Conservation (phyloP, 2,888 invertebrate species). For the Drosophila kanekoi region DNA sequence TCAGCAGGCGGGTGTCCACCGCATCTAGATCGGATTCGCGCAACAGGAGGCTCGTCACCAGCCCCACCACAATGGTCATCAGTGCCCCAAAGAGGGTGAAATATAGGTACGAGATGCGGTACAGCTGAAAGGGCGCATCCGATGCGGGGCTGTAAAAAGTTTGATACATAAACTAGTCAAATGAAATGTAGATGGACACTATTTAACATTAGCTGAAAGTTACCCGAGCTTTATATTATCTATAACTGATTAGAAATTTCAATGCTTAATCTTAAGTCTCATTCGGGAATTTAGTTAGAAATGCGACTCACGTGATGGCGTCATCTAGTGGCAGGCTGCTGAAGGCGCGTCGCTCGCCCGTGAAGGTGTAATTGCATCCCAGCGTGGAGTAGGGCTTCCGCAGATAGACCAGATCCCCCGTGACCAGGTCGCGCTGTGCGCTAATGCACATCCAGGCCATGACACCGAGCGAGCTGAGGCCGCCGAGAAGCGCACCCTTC, state of each 20-base stretch:
- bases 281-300: too few relatives aligned
- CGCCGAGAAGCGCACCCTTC: slow-evolving; percentile 87
- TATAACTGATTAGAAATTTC: too few relatives aligned
- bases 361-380: slow-evolving; percentile 86
- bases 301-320: slow-evolving; percentile 43
- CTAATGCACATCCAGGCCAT: slow-evolving; percentile 87
- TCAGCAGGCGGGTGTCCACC: slow-evolving; percentile 88
- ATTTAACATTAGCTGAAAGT: too few relatives aligned
- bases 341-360: slow-evolving; percentile 73
- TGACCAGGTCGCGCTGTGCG: slow-evolving; percentile 86
- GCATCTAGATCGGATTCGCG: slow-evolving; percentile 86
- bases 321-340: slow-evolving; percentile 69
- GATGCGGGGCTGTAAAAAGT: slow-evolving; percentile 59
- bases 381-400: slow-evolving; percentile 86
- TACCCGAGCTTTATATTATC: too few relatives aligned
- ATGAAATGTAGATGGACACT: neutral
- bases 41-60: slow-evolving; percentile 86
- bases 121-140: slow-evolving; percentile 85
- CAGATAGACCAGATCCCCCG: slow-evolving; percentile 85
- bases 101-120: slow-evolving; percentile 92
- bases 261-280: too few relatives aligned
- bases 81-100: slow-evolving; percentile 88
- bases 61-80: slow-evolving; percentile 87
- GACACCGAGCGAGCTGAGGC: slow-evolving; percentile 85
- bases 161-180: neutral